Evolutionary conservation across 2,888 invertebrate species (phyloP), one percentile per base, ranked within the genome.

Genomic region (Nemurella pictetii): DNA sequence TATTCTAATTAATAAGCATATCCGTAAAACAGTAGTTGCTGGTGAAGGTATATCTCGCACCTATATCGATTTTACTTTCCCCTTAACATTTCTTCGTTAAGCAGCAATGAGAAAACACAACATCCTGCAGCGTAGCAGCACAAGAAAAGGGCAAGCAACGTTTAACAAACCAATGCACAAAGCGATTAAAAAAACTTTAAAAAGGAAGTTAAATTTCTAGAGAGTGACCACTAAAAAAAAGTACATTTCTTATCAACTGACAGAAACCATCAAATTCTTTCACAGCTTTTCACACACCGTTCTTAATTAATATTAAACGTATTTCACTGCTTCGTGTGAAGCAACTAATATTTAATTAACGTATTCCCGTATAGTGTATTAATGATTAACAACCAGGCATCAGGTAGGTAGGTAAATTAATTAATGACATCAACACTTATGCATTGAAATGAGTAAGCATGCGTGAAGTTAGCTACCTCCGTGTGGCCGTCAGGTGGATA

Each of bases 341-440:
- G 55, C 15, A 20, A 55, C 9, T 55, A 55, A 55, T 55, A 55
- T 55, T 55, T 55, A 55, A 55, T 55, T 55, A 55, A 55, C 55
- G 55, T 55, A 55, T 55, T 55, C 55, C 20, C 9, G 55, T 12
- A 55, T 55, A 55, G 55, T 55, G 3, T 32, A 55, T 55, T 55
- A 55, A 55, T 55, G 55, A 55, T 55, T 55, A 55, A 55, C 55
- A 55, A 55, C 55, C 55, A 55, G n/a, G 20, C 55, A 55, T 55
- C 55, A 55, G 55, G 55, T 55, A 55, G 55, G 55, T 55, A 78
- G 78, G 30, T 78, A 28, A 78, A 78, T 78, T 78, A 78, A 28
- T 30, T 78, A 78, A 78, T 78, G 78, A 78, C 78, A 78, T 78
- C n/a, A 78, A 29, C 78, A 78, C 78, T 55, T 55, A 55, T 55